Base-by-base conservation (phyloP, 2,797 vertebrate genomes). In the Peromyscus melanophrys region DNA sequence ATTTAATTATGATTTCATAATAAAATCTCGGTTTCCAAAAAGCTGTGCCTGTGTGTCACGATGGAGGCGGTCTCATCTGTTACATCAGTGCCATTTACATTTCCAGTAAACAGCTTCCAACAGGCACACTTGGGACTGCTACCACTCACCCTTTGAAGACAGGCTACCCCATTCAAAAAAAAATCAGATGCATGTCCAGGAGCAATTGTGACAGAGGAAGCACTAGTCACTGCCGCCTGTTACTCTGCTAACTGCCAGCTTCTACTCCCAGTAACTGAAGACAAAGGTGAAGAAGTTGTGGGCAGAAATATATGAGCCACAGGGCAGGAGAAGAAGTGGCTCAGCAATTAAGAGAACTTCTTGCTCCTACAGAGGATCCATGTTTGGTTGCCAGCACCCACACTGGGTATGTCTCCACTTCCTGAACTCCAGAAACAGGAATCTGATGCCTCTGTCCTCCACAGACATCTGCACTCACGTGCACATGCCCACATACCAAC, bases 1-100 rank as follows among this genome's bases (percentile, higher is more conserved):
- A 98, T 98, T 98, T 98, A 96, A 98, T 98, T 97, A 98, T 67
- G 75, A 90, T 97, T 97, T 96, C 82, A 83, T 96, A 98, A 97
- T 49, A 97, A 98, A 95, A 90, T 96, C 90, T 91, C n/a, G 5
- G 69, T 97, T 97, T 98, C 93, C 93, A 96, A 98, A 97, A 78
- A 93, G 94, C 92, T 90, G 92, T 97, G 78, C 46, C 6, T 49
- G 37, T 31, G 65, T 96, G 93, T 97, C 91, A 97, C 88, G 40
- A 95, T 6, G 90, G 67, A 88, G 89, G 81, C 52, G 27, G 86
- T 81, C 76, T 95, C 92, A 93, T 81, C 95, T 92, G 77, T 83
- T 89, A 92, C 16, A n/a, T 94, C 80, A 59, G 14, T 87, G 0
- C 4, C n/a, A 90, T 96, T 96, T 92, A 89, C 80, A 96, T 95